Evolutionary conservation across 2,797 vertebrate genomes (phyloP), one percentile per base, ranked within the genome.

Genomic region (Melanotaenia trifasciata): DNA sequence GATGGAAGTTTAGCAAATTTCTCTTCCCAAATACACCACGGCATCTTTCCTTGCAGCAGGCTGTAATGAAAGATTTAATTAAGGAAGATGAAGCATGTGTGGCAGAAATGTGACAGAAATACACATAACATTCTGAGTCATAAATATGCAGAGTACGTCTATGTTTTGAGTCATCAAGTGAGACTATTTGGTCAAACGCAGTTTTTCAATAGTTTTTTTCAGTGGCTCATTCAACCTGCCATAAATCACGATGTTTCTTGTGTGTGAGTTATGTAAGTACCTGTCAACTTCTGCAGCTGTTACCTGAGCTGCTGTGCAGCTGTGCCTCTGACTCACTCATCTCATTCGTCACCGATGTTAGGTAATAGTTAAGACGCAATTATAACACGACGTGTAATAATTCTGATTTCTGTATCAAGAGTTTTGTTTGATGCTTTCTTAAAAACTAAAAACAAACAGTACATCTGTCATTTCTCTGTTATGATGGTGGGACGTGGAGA

Each of bases 321-420:
- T 70, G 58, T 14, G n/a, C 16, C n/a, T 72, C 26, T 82, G 74
- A 82, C 59, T 76, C 76, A 76, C 70, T 50, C 35, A 26, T 78
- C 20, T 66, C 20, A 61, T 64, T 66, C 1, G 6, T 54, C 43
- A 70, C 53, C 32, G 54, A 35, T 66, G 56, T 58, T 71, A 51
- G 62, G 54, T 67, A 3, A 28, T 35, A 54, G 13, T 62, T 72
- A 10, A 65, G 74, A 78, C 36, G 28, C 76, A 72, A 10, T 16
- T 22, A 67, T 58, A 18, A 53, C 70, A 59, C 57, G 35, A 53
- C 43, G 43, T 38, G 53, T 53, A n/a, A 47, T 70, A 64, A 77
- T 38, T 79, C 73, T 74, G 26, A 69, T 58, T 69, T 66, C 20
- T 67, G 53, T 64, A 33, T 70, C 33, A 38, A 47, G 43, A 62